A percentile compares a stretch with the other conserved stretches of the same genome.
phyloP scores from a whole-genome alignment of 2,797 vertebrate species.

The Parambassis ranga region DNA sequence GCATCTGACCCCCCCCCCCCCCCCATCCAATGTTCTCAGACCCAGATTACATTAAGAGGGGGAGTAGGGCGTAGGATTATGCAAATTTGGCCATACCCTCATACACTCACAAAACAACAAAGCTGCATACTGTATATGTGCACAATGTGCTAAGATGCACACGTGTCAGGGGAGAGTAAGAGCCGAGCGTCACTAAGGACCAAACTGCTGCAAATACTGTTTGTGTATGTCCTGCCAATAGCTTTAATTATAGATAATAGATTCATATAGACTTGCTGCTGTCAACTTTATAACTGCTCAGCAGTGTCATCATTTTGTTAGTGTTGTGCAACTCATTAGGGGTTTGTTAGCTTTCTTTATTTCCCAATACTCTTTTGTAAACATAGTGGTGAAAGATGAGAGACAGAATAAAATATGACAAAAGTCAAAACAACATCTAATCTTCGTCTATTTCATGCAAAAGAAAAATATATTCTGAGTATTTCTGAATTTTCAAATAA shows the following conservation, averaged over 20 bases:
- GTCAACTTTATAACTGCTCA: too few species aligned
- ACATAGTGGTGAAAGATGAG: not conserved
- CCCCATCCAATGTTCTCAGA: constrained; percentile 28
- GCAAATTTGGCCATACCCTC: constrained; percentile 52
- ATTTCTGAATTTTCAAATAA: too few species aligned
- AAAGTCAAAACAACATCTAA: not conserved
- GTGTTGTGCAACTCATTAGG: not conserved
- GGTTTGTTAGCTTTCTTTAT: not conserved
- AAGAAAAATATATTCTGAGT: too few species aligned
- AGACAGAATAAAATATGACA: not conserved
- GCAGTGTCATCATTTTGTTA: not conserved
- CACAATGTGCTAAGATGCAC: not conserved
- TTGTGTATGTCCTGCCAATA: not conserved
- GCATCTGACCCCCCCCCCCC: constrained; percentile 42
- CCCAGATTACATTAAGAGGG: constrained; percentile 51
- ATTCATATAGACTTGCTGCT: not conserved
- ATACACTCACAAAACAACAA: constrained; percentile 27
- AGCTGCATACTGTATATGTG: constrained; percentile 27
- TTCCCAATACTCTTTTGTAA: not conserved
- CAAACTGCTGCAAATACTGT: not conserved
- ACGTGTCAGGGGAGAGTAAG: not conserved
- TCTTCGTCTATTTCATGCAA: too few species aligned
- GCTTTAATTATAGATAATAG: not conserved
- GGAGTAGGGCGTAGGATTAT: constrained; percentile 56
- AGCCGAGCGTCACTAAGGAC: too few species aligned